Evolutionary conservation across 2,797 vertebrate species (phyloP).

Genomic region (Alcedo quadribrachys): DNA sequence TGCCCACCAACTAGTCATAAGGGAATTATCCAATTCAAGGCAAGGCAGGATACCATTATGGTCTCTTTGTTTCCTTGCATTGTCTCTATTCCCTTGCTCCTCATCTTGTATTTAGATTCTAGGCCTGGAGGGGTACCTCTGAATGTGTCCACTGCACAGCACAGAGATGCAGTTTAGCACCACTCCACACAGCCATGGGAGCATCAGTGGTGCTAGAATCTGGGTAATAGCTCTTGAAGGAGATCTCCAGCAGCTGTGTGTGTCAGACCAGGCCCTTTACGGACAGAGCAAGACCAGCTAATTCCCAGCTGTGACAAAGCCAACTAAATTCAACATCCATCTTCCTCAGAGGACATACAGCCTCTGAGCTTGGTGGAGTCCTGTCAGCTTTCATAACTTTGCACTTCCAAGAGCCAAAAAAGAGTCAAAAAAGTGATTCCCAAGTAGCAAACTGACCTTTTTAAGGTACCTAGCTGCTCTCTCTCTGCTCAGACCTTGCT

Average conservation of each 20-base stretch:
- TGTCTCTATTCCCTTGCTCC: conserved; percentile 26
- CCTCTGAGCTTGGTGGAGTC: background rate
- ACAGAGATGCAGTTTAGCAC: background rate
- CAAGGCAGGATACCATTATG: conserved; percentile 52
- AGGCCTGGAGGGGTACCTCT: conserved; percentile 22
- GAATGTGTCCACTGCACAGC: background rate
- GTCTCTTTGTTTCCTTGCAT: conserved; percentile 44
- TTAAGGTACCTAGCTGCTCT: background rate
- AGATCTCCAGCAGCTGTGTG: background rate
- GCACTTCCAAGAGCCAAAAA: background rate
- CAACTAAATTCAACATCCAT: background rate
- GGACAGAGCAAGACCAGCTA: background rate
- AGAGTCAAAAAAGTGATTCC: background rate
- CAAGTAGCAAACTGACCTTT: background rate
- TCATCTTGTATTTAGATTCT: background rate
- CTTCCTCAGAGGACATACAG: background rate
- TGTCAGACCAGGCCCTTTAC: background rate
- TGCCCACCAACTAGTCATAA: conserved; percentile 49
- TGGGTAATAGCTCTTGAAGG: background rate
- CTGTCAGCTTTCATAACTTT: background rate
- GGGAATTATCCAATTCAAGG: conserved; percentile 56
- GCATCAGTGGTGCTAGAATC: background rate
- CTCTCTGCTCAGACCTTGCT: background rate
- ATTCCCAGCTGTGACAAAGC: background rate
- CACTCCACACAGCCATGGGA: background rate